Evolutionary conservation across 1,140 invertebrate species (phyloP).

Genomic region (Hypothenemus hampei): DNA sequence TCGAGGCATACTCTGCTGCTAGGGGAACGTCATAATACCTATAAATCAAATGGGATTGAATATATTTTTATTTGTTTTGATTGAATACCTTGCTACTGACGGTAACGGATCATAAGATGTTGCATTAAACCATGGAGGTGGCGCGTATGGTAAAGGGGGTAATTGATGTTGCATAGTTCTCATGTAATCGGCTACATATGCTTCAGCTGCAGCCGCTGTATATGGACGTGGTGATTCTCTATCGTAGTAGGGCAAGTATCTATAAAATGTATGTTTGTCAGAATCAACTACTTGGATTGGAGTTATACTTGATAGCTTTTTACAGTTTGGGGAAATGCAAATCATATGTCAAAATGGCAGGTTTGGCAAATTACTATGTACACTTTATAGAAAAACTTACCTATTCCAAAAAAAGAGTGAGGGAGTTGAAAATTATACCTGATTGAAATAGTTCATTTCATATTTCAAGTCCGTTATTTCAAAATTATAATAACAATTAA

Average conservation of each 20-base stretch:
- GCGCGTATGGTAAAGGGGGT: slow-evolving; percentile 65
- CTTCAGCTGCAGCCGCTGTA: slow-evolving; percentile 63
- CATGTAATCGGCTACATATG: slow-evolving; percentile 74
- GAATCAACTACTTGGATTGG: not conserved
- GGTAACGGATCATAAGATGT: slow-evolving; percentile 66
- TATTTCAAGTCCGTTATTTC: no score
- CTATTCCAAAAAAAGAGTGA: no score
- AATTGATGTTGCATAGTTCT: slow-evolving; percentile 74
- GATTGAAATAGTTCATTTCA: no score
- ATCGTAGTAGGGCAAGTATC: slow-evolving; percentile 39
- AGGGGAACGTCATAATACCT: slow-evolving; percentile 74
- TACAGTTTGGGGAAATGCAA: not conserved
- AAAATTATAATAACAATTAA: no score
- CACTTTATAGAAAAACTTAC: no score
- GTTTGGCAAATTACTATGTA: no score
- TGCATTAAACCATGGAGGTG: slow-evolving; percentile 56
- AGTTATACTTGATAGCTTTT: not conserved
- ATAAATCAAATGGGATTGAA: slow-evolving; percentile 3
- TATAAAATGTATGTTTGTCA: slow-evolving; percentile 5
- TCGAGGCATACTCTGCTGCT: slow-evolving; percentile 54
- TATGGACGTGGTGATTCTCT: slow-evolving; percentile 45
- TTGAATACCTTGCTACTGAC: slow-evolving; percentile 49
- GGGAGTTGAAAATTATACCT: no score
- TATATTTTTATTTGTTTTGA: not conserved
- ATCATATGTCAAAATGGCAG: no score